Percentiles rank a stretch among this genome's conserved stretches.
Evolutionary conservation across 2,797 vertebrate species (phyloP).

Genomic region (Bryconaethiops microstoma): DNA sequence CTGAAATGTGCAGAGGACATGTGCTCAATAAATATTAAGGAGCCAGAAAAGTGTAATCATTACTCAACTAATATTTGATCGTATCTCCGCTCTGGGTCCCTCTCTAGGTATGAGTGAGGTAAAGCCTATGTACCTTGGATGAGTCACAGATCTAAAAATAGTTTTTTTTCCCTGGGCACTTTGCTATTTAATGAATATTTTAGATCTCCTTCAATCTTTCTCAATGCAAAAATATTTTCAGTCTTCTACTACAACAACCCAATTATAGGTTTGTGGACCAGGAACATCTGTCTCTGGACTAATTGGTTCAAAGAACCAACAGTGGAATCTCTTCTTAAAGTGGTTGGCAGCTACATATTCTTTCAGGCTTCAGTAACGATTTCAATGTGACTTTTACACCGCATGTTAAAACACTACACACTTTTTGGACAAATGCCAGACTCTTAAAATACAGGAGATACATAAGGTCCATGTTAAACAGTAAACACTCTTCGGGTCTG

Average conservation of each 20-base stretch:
- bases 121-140: neutral
- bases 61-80: neutral
- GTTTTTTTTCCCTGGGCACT: neutral
- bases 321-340: neutral
- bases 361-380: neutral
- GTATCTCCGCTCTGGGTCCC: too few relatives aligned
- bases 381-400: neutral
- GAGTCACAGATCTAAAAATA: neutral
- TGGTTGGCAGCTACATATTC: neutral
- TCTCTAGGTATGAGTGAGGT: neutral
- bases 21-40: neutral
- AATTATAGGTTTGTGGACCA: neutral
- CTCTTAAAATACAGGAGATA: neutral
- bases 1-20: neutral
- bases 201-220: too few relatives aligned
- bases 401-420: neutral
- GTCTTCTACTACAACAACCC: too few relatives aligned
- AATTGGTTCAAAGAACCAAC: neutral
- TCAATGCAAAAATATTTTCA: too few relatives aligned
- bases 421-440: constrained; percentile 2
- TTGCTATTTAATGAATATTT: too few relatives aligned
- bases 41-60: neutral
- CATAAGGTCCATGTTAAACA: constrained; percentile 7
- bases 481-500: neutral
- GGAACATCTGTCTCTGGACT: neutral